Evolutionary conservation across 2,888 invertebrate species (phyloP), one percentile per base, ranked within the genome.

Genomic region (Euplexia lucipara): DNA sequence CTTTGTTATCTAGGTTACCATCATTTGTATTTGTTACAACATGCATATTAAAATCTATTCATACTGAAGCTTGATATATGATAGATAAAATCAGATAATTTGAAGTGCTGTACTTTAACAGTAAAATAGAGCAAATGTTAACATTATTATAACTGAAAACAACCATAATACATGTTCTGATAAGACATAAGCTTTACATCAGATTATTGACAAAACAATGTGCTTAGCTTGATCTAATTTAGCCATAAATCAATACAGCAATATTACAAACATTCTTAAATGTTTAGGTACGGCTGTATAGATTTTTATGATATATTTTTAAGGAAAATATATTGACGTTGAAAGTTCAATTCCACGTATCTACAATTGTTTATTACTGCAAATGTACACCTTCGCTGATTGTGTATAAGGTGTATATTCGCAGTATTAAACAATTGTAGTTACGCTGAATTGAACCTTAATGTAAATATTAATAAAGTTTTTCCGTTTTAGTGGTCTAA

Each of bases 401-500:
- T n/a, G n/a, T n/a, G n/a, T n/a, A n/a, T n/a, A n/a, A n/a, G n/a
- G n/a, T n/a, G n/a, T n/a, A n/a, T n/a, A n/a, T n/a, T n/a, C n/a
- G n/a, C n/a, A n/a, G n/a, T n/a, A n/a, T n/a, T n/a, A n/a, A n/a
- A n/a, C n/a, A n/a, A n/a, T n/a, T n/a, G n/a, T n/a, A n/a, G n/a
- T n/a, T n/a, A n/a, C n/a, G n/a, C n/a, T n/a, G n/a, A n/a, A n/a
- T n/a, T n/a, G n/a, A n/a, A n/a, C n/a, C n/a, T n/a, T n/a, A n/a
- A 12, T 35, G 32, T 26, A 14, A 39, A 45, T 8, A 34, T 41
- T 20, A 5, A 34, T 37, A 30, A 47, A 16, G n/a, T 53, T 78
- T 74, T 70, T 73, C 75, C 18, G 12, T 95, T 96, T 77, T 94
- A 99, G 99, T 96, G 99, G 99, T 54, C 96, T 99, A 74, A 99